Base-by-base conservation (phyloP, 2,797 vertebrate species). In the Tragelaphus eurycerus region DNA sequence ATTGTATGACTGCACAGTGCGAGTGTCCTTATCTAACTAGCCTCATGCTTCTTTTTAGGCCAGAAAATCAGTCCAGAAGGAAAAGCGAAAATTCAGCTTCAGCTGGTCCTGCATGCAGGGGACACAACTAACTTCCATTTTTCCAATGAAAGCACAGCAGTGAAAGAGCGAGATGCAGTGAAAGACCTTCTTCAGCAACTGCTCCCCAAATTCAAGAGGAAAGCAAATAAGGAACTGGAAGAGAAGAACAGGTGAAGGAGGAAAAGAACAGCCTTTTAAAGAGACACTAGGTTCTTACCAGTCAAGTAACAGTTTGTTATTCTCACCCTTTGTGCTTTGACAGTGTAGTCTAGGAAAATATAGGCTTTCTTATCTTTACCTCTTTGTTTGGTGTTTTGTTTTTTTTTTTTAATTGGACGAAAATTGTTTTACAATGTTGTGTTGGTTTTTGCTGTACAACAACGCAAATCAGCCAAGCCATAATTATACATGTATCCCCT, bases 11-110 rank as follows among this genome's bases (percentile, higher is more conserved):
- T 52, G 60, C n/a, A 34, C 67, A 27, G 1, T 89, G 3, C 67
- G 6, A 60, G 1, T 97, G 6, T 71, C 60, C 62, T 96, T 2
- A 48, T 79, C 67, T 96, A 84, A 95, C 86, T 95, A 74, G 60
- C 57, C 31, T 93, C 13, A 6, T 97, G 50, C 78, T 95, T 87
- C 60, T 93, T 97, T 99, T 79, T 98, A 99, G 99, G 99, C 99
- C 99, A 99, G 99, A 99, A 99, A 98, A 99, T 99, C 98, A 99
- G 99, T 98, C 99, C 99, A 71, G 99, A 99, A 98, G 99, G 99
- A 84, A 99, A 99, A 99, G 99, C 99, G 95, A 99, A 99, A 99
- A 99, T 99, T 98, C 99, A 99, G 97, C 99, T 99, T 90, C 99
- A 99, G 98, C 98, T 99, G 94, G 99, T 99, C 83, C 99, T 99